Evolutionary conservation across 2,888 invertebrate species (phyloP).

Genomic region (Aelia acuminata): DNA sequence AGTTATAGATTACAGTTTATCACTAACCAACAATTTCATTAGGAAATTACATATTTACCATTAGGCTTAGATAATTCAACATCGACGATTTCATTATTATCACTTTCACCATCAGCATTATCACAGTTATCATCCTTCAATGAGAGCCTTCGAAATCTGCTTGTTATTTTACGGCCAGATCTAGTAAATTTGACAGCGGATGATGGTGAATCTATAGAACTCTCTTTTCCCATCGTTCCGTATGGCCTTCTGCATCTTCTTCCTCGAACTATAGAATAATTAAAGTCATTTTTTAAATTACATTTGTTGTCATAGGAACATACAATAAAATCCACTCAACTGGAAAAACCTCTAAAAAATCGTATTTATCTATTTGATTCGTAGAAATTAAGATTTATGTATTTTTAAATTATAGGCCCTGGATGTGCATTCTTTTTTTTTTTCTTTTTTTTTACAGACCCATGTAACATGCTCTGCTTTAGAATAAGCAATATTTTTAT

Average conservation of each 20-base stretch:
- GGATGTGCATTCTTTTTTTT: too few species aligned
- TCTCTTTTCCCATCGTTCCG: neutral
- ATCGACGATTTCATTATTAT: neutral
- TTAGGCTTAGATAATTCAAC: constrained; percentile 44
- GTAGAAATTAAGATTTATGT: too few species aligned
- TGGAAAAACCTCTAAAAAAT: too few species aligned
- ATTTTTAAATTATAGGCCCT: too few species aligned
- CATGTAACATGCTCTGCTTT: too few species aligned
- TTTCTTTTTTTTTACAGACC: too few species aligned
- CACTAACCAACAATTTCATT: neutral
- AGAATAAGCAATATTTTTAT: too few species aligned
- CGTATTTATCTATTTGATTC: too few species aligned
- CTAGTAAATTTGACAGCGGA: neutral
- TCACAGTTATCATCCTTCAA: neutral
- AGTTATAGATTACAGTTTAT: neutral
- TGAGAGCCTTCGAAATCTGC: neutral
- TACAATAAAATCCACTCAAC: too few species aligned
- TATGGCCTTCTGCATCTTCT: neutral
- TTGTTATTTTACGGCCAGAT: constrained; percentile 49
- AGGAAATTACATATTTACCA: neutral
- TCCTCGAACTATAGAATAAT: constrained; percentile 14
- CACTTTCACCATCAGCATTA: neutral
- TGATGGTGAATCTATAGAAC: neutral
- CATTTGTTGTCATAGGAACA: too few species aligned
- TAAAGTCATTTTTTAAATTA: too few species aligned